Conservation (phyloP, 2,113 vertebrate species). For the Turnix velox region DNA sequence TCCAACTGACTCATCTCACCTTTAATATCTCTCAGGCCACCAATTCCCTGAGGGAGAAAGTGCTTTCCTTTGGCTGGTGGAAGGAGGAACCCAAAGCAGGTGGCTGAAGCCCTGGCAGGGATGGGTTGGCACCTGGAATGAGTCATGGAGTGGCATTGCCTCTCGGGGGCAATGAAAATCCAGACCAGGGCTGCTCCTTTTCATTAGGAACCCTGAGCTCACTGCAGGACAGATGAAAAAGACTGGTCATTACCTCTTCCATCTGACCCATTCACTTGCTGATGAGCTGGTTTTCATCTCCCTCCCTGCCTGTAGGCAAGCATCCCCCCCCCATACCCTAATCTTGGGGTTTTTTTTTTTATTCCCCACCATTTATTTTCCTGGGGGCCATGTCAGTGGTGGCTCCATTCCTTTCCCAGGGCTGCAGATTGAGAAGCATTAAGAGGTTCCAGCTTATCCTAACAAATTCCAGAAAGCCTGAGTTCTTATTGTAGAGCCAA, state of each 20-base stretch:
- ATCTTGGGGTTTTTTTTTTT: not conserved
- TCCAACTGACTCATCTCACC: not conserved
- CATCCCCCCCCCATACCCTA: slow-evolving; percentile 12
- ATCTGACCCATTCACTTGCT: slow-evolving; percentile 33
- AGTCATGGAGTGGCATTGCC: not conserved
- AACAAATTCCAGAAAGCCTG: slow-evolving; percentile 18
- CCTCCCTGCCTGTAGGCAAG: slow-evolving; percentile 26
- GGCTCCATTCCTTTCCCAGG: not conserved
- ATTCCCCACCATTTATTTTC: slow-evolving; percentile 20
- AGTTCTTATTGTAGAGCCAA: not conserved
- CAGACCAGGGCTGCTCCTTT: not conserved
- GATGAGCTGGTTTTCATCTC: slow-evolving; percentile 50
- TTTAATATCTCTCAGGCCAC: not conserved
- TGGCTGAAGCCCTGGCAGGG: not conserved
- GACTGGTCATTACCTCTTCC: slow-evolving; percentile 16
- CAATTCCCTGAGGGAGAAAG: not conserved
- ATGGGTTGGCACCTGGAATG: not conserved
- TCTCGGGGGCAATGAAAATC: slow-evolving; percentile 1
- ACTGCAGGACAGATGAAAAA: slow-evolving; percentile 17
- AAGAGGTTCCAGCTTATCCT: not conserved
- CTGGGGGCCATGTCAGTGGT: not conserved
- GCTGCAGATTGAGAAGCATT: not conserved
- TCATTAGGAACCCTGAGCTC: slow-evolving; percentile 25
- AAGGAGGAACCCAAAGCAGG: not conserved
- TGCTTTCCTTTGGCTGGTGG: not conserved